Evolutionary conservation across 2,888 invertebrate genomes (phyloP), one percentile per base, ranked within the genome.

Genomic region (Parnassius apollo): DNA sequence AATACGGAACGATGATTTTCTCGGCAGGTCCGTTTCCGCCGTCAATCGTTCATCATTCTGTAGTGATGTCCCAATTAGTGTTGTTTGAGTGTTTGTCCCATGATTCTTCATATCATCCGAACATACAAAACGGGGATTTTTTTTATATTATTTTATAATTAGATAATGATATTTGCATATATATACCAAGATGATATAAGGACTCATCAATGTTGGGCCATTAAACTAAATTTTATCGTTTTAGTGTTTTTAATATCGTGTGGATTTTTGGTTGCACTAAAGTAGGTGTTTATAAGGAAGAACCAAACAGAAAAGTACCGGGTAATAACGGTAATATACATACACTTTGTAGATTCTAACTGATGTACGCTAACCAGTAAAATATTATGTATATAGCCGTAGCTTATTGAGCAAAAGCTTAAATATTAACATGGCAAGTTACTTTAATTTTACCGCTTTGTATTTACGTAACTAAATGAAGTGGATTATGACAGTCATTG

Each of bases 1-100:
- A 84, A 93, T 94, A 79, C 94, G 94, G 86, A 94, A 94, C 91
- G 96, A 96, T 93, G 96, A 96, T 93, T 94, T 93, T 87, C 94
- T 96, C 89, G 96, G 96, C 94, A 96, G 96, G 96, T 96, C 93
- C 93, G 93, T 88, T 78, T 75, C 71, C 72, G 72, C 72, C 70
- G 72, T 71, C 77, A 59, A 11, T 13, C 55, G 56, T 18, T 42
- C 71, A 68, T 72, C 71, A 73, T 71, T 73, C 73, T 71, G 70
- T 75, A 77, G 75, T 77, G 75, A 75, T 72, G 70, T 77, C 71
- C 74, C 71, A 70, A 67, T 62, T 70, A 70, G 71, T 77, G 73
- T 76, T 80, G 69, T 77, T 72, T 69, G 71, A 68, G 68, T 72
- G 66, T 69, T 22, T 42, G 22, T 56, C 46, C 18, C 51, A 51